Conservation (phyloP, 2,797 vertebrate species). For the Carcharodon carcharias region DNA sequence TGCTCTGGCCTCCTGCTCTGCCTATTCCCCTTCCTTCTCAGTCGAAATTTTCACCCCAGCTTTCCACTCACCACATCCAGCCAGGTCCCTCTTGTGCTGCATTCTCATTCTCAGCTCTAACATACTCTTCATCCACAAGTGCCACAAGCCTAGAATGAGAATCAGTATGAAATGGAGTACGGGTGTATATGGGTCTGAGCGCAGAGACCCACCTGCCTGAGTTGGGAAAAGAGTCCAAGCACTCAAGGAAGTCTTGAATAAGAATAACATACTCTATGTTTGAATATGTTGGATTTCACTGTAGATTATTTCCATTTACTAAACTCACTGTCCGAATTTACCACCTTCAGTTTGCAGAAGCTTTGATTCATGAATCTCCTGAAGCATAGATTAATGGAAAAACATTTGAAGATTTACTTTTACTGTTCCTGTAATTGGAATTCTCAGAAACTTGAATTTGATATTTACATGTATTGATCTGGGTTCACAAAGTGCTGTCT, state of each 20-base stretch:
- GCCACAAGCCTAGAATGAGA: neutral
- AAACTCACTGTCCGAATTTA: neutral
- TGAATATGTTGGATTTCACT: neutral
- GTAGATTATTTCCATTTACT: neutral
- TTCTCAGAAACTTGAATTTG: neutral
- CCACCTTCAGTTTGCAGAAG: neutral
- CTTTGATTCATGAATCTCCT: neutral
- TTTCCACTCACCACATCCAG: neutral
- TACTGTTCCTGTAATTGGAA: neutral
- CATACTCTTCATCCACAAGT: neutral
- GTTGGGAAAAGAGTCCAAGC: neutral
- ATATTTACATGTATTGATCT: neutral
- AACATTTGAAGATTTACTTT: constrained; percentile 1
- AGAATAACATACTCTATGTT: neutral
- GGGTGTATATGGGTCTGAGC: neutral
- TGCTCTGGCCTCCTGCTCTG: neutral
- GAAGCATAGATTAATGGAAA: neutral
- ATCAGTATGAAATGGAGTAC: neutral
- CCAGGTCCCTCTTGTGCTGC: neutral
- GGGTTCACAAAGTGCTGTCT: neutral
- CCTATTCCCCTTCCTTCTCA: neutral
- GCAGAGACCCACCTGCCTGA: neutral
- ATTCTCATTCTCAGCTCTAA: neutral
- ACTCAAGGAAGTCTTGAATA: neutral
- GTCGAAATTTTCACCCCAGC: neutral